Conservation (phyloP, 1,140 invertebrate species). For the Drosophila bifasciata region DNA sequence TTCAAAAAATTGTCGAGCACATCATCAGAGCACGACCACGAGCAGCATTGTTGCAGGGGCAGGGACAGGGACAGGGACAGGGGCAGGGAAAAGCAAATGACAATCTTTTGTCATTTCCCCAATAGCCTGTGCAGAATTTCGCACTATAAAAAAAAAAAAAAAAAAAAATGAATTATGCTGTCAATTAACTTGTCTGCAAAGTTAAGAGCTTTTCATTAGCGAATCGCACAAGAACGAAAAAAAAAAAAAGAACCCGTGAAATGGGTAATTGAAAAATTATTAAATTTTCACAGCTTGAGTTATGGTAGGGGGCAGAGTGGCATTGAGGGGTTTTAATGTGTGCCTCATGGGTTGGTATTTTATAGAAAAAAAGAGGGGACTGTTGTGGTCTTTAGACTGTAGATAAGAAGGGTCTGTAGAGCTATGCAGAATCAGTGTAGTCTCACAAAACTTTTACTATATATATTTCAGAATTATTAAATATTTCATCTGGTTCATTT, state of each 20-base stretch:
- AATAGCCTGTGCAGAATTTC: conserved; percentile 42
- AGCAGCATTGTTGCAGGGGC: too few relatives aligned
- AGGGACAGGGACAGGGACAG: not conserved
- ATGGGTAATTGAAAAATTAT: conserved; percentile 24
- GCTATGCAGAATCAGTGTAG: too few relatives aligned
- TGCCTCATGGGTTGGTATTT: too few relatives aligned
- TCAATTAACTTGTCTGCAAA: conserved; percentile 51
- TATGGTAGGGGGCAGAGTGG: not conserved
- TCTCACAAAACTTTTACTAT: too few relatives aligned
- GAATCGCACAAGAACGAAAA: too few relatives aligned
- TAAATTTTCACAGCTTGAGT: conserved; percentile 10
- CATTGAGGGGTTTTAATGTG: not conserved
- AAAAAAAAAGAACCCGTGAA: not conserved
- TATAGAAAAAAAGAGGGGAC: too few relatives aligned
- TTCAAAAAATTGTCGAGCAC: conserved; percentile 59
- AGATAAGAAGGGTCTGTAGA: too few relatives aligned
- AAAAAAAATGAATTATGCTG: conserved; percentile 26
- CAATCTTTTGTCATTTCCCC: conserved; percentile 47
- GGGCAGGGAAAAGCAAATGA: conserved; percentile 10
- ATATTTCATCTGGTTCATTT: too few relatives aligned
- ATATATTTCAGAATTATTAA: too few relatives aligned
- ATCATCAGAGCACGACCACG: not conserved
- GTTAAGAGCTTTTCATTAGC: conserved; percentile 62
- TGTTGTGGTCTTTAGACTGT: too few relatives aligned
- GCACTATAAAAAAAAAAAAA: conserved; percentile 22